These are phyloP conservation scores for Helarctos malayanus DNA, from an alignment of 2,797 vertebrate species.

Conservation along the genomic window DNA sequence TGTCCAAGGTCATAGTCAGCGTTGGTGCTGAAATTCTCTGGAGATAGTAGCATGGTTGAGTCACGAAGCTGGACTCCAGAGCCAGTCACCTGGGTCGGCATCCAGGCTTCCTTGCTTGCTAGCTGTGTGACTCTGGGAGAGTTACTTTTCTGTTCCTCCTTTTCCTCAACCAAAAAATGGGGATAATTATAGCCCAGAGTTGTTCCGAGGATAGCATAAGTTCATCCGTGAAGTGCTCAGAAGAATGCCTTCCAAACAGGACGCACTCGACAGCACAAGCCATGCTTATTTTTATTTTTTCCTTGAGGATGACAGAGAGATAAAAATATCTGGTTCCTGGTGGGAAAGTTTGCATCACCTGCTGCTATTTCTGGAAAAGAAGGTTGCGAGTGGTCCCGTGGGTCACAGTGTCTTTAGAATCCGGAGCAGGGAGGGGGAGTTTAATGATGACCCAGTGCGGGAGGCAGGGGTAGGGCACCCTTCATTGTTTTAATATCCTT, in stretches of 20 bases:
- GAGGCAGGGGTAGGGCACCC: no score
- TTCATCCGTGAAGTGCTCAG: neutral
- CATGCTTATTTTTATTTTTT: constrained; percentile 26
- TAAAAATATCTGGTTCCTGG: neutral
- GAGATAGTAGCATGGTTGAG: neutral
- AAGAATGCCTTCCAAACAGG: neutral
- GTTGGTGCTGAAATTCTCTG: neutral
- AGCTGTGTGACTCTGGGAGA: neutral
- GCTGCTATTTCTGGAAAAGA: neutral
- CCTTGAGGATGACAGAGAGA: constrained; percentile 5
- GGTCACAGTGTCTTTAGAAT: neutral
- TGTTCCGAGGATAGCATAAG: neutral
- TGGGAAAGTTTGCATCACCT: neutral
- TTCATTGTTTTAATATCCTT: neutral
- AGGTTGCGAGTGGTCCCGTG: neutral
- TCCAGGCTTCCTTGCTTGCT: neutral
- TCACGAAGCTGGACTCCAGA: no score
- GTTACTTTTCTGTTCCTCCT: neutral
- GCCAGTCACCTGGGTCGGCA: neutral
- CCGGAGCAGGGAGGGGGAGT: neutral
- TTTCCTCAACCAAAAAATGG: neutral
- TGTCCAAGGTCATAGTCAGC: neutral
- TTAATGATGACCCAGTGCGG: neutral
- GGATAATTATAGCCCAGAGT: neutral
- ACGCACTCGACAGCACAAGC: neutral